A percentile compares a stretch with the other conserved stretches of the same genome.
Conservation (phyloP, 2,888 invertebrate species). For the Cheilosia soror region DNA sequence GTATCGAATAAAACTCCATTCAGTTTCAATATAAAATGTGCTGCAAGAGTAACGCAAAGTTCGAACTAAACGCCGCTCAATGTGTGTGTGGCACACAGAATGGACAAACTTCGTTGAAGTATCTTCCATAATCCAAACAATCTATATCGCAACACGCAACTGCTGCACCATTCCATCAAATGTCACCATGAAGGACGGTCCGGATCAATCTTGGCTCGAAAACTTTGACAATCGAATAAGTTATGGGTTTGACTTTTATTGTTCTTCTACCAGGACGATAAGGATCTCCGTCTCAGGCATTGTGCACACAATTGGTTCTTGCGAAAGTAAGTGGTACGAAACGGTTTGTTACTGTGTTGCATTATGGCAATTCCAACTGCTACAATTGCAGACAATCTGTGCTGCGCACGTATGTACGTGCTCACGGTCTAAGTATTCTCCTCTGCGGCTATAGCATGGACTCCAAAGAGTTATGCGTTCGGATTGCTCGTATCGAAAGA, state of each 20-base stretch:
- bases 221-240: conserved; percentile 76
- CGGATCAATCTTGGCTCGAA: conserved; percentile 76
- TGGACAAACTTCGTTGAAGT: conserved; percentile 18
- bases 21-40: conserved; percentile 32
- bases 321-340: conserved; percentile 50
- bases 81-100: not conserved
- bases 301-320: conserved; percentile 61
- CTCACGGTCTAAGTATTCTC: conserved; percentile 26
- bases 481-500: conserved; percentile 68
- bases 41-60: not conserved
- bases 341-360: conserved; percentile 56
- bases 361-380: conserved; percentile 46
- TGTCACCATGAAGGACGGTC: conserved; percentile 70
- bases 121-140: conserved; percentile 52
- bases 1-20: no score
- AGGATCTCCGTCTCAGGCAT: conserved; percentile 54
- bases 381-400: conserved; percentile 43
- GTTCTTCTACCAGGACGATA: conserved; percentile 74
- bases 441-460: conserved; percentile 8
- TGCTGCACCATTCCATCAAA: conserved; percentile 72
- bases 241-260: conserved; percentile 78
- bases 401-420: conserved; percentile 8
- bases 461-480: conserved; percentile 66
- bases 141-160: conserved; percentile 70
- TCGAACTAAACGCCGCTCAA: not conserved